Evolutionary conservation across 2,888 invertebrate genomes (phyloP).

Genomic region (Megastigmus dorsalis): DNA sequence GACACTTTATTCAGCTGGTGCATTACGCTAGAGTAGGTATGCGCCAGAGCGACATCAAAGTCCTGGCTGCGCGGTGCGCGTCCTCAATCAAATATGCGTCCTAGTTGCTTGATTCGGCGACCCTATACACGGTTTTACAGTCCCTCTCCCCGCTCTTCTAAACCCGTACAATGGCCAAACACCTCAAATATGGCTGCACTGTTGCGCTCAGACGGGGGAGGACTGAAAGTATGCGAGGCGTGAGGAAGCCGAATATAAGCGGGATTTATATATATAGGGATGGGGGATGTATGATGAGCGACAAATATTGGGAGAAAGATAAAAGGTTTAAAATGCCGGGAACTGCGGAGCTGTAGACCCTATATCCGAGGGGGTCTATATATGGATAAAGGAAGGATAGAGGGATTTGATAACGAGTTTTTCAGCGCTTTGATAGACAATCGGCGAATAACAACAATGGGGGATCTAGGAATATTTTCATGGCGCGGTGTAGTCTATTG

Average conservation of each 20-base stretch:
- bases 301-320: slow-evolving; percentile 34
- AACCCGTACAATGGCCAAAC: background rate
- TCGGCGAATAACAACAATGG: too few relatives aligned
- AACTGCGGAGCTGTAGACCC: too few relatives aligned
- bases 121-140: too few relatives aligned
- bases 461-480: too few relatives aligned
- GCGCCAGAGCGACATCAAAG: slow-evolving; percentile 34
- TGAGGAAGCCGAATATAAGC: too few relatives aligned
- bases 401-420: slow-evolving; percentile 41
- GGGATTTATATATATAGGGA: too few relatives aligned
- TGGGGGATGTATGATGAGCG: background rate
- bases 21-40: background rate
- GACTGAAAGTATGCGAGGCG: background rate
- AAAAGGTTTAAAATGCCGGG: slow-evolving; percentile 26
- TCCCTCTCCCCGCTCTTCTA: background rate
- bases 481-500: too few relatives aligned
- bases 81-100: slow-evolving; percentile 45
- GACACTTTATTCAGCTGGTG: slow-evolving; percentile 1
- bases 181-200: too few relatives aligned
- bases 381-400: slow-evolving; percentile 31
- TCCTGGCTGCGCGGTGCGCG: background rate
- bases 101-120: slow-evolving; percentile 31
- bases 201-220: too few relatives aligned
- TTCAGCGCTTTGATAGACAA: slow-evolving; percentile 21
- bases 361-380: too few relatives aligned